Percentiles rank a stretch among this genome's conserved stretches.
Conservation (phyloP, 2,797 vertebrate species). For the Anomalospiza imberbis region DNA sequence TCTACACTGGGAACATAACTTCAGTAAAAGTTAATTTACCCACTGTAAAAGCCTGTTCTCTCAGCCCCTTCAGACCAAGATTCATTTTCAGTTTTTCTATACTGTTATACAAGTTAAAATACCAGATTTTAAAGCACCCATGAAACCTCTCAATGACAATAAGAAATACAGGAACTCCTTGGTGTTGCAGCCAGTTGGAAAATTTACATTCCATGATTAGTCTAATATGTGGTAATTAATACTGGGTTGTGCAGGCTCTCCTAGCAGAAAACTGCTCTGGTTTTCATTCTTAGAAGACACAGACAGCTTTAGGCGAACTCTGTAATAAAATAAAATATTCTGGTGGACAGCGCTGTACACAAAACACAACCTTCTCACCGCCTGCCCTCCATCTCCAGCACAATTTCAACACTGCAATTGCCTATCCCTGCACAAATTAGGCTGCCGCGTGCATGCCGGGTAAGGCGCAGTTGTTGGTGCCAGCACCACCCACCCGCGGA, state of each 20-base stretch:
- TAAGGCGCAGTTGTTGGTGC: background rate
- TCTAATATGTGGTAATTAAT: background rate
- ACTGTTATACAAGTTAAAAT: background rate
- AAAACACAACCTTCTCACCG: background rate
- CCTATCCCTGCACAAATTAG: conserved; percentile 8
- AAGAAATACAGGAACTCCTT: fast-evolving
- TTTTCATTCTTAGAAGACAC: background rate
- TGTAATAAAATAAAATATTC: background rate
- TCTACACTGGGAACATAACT: background rate
- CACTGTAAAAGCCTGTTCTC: background rate
- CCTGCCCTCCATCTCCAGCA: background rate
- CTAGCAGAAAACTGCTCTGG: background rate
- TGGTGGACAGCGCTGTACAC: background rate
- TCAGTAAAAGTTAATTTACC: background rate
- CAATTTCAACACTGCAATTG: background rate
- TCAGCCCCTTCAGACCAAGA: background rate
- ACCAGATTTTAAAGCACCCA: background rate
- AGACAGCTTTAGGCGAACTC: background rate
- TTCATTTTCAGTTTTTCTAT: background rate
- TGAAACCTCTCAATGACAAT: background rate
- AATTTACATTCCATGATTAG: background rate
- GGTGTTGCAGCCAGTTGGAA: background rate
- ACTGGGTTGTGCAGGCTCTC: background rate
- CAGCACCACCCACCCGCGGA: conserved; percentile 50
- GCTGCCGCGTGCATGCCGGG: conserved; percentile 4